Base-by-base conservation (phyloP, 2,797 vertebrate species). In the Rachycentron canadum region DNA sequence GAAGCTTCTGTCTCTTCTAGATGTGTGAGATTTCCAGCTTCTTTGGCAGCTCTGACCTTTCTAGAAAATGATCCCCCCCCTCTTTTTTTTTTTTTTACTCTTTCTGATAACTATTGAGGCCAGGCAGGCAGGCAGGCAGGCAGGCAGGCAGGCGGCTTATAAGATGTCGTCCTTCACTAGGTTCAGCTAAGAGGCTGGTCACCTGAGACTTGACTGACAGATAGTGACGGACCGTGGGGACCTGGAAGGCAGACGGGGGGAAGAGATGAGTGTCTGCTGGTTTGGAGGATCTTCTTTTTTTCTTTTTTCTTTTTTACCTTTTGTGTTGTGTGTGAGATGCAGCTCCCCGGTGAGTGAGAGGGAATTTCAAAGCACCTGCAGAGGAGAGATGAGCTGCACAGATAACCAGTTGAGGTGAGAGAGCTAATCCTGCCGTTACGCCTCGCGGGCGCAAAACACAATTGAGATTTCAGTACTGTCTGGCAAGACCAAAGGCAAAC, bases 121-220 rank as follows among this genome's bases (percentile, higher is more conserved):
- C 61, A 73, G 64, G 40, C 53, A 57, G 82, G 50, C 71, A 68
- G 81, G 36, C 60, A 76, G 68, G 45, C 3, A 45, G 64, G 45
- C 53, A 58, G 82, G 52, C 50, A 58, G 78, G 69, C 69, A 52
- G 82, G 83, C 80, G 23, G 76, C 81, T 88, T 62, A 82, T 78
- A 80, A 86, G 89, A 86, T 53, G 76, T 71, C 53, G 34, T 63
- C 71, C 84, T 86, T 91, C 87, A 69, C 61, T 57, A 23, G 77
- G 72, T 79, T 81, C 62, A 76, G 78, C 79, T 73, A 28, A 76
- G 76, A 86, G 56, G 76, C 59, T 77, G 89, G 81, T 92, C 89
- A 89, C 91, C 87, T 91, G 86, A 78, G 84, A 88, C 87, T 86
- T 88, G 92, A 92, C 69, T 91, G 91, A 89, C 89, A 81, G 84